Evolutionary conservation across 1,140 invertebrate species (phyloP).

Genomic region (Diuraphis noxia): DNA sequence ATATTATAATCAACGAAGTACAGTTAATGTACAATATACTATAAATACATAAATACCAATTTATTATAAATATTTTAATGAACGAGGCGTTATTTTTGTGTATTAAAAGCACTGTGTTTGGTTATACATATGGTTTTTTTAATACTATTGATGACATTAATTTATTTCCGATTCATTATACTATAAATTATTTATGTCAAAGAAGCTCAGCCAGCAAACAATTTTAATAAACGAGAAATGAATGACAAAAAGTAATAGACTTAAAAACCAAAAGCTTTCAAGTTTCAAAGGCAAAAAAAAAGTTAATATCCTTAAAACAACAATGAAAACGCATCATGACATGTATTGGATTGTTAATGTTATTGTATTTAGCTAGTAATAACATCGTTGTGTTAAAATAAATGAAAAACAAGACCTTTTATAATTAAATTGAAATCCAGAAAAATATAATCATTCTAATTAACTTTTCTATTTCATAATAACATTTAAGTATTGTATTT

Average conservation of each 20-base stretch:
- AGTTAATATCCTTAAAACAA: constrained; percentile 7
- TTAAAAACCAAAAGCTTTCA: constrained; percentile 20
- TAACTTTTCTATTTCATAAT: not conserved
- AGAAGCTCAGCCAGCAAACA: not conserved
- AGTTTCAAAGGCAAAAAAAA: constrained; percentile 15
- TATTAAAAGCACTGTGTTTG: not conserved
- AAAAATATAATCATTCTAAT: not conserved
- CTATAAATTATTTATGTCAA: not conserved
- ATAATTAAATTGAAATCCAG: not conserved
- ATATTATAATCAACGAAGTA: no score
- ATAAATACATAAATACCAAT: not conserved
- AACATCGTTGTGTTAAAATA: not conserved
- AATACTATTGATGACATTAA: not conserved
- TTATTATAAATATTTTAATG: not conserved
- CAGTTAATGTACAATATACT: no score
- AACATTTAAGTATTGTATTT: not conserved
- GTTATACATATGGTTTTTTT: not conserved
- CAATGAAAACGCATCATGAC: not conserved
- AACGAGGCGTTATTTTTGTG: not conserved
- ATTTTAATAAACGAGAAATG: not conserved
- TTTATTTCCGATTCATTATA: not conserved
- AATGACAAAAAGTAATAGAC: not conserved
- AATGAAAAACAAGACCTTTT: not conserved
- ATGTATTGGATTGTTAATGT: not conserved
- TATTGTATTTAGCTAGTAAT: constrained; percentile 20